phyloP scores from a whole-genome alignment of 2,113 vertebrate genomes.

The Halcyon senegalensis region DNA sequence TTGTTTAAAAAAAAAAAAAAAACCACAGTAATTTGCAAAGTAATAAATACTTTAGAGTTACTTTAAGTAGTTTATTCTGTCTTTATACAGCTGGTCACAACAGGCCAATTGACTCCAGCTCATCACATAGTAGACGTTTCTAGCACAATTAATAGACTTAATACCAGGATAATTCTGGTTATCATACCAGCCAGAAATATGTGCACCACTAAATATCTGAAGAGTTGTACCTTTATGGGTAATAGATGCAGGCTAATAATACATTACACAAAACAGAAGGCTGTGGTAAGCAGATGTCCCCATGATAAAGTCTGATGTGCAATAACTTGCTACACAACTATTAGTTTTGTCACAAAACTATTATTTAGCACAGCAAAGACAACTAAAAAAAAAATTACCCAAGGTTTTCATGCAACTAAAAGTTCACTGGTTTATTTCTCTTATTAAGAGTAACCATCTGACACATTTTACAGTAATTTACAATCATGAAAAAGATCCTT shows the following conservation, averaged over 20 bases:
- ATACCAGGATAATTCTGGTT: background rate
- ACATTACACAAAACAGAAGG: background rate
- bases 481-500: background rate
- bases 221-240: background rate
- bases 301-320: background rate
- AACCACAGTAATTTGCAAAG: background rate
- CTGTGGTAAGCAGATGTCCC: background rate
- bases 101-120: background rate
- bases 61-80: background rate
- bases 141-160: background rate
- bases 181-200: background rate
- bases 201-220: background rate
- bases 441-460: slow-evolving; percentile 30
- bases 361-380: background rate
- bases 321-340: background rate
- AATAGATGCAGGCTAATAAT: background rate
- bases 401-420: slow-evolving; percentile 37
- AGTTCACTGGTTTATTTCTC: slow-evolving; percentile 56
- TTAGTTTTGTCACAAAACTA: background rate
- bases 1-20: background rate
- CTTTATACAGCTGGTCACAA: background rate
- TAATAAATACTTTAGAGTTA: background rate
- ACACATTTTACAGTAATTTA: slow-evolving; percentile 52
- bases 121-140: background rate
- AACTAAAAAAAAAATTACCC: background rate